A percentile compares a stretch with the other conserved stretches of the same genome.
These are phyloP conservation scores for Ectemnius lituratus DNA, from an alignment of 2,888 invertebrate species.

Conservation along the genomic window DNA sequence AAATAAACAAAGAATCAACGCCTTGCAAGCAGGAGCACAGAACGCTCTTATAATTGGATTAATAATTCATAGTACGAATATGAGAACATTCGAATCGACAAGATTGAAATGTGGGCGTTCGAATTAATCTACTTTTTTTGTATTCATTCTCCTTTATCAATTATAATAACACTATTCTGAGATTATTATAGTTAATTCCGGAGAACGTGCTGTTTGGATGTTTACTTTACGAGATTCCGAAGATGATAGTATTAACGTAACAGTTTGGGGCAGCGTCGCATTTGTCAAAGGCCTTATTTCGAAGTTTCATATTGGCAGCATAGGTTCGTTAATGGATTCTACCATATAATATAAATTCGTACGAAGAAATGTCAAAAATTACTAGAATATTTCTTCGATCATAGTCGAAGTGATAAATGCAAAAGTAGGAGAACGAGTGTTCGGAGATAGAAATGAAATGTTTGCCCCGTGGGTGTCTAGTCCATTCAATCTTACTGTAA, in stretches of 20 bases:
- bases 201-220: constrained; percentile 84
- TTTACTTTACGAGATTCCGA: constrained; percentile 88
- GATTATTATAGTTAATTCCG: constrained; percentile 59
- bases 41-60: constrained; percentile 73
- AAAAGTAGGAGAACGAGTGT: constrained; percentile 80
- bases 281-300: constrained; percentile 82
- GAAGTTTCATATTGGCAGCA: constrained; percentile 84
- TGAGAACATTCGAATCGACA: constrained; percentile 66
- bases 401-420: constrained; percentile 86
- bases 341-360: no score
- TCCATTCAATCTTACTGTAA: constrained; percentile 83
- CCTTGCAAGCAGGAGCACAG: constrained; percentile 66
- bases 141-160: not conserved
- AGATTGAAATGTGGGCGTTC: constrained; percentile 64
- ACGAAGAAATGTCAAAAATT: not conserved
- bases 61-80: constrained; percentile 69
- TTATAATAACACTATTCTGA: not conserved
- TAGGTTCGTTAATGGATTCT: constrained; percentile 79
- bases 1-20: constrained; percentile 66
- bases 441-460: constrained; percentile 80
- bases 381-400: constrained; percentile 44
- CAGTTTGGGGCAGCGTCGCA: constrained; percentile 86
- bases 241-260: constrained; percentile 85
- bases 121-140: not conserved
- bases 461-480: constrained; percentile 85